Base-by-base conservation (phyloP, 2,113 vertebrate genomes). In the Empidonax alnorum region DNA sequence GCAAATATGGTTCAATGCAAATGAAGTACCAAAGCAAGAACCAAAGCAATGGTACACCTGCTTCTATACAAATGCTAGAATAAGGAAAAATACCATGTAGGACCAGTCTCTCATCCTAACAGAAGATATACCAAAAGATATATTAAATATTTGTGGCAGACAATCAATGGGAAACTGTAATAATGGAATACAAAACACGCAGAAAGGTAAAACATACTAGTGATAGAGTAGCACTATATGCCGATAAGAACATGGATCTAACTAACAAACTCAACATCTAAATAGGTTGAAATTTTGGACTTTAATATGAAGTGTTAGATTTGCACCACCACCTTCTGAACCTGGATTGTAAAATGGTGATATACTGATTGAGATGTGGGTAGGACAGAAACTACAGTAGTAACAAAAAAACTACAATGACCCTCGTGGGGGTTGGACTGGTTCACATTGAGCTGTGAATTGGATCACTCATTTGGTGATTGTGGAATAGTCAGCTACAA, bases 381-480 rank as follows among this genome's bases (percentile, higher is more conserved):
- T 52, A 65, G 28, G 3, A 7, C 44, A 65, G 44, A 62, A 69
- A n/a, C 33, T 23, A 50, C 19, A 50, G 18, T 6, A 69, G 49
- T 41, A 58, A 39, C 8, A 68, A 62, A 86, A 66, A 66, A 55
- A 10, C 19, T n/a, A 15, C 27, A 52, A 23, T 23, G 24, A 41
- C 24, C 17, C 8, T 33, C 20, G 14, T 35, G 23, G 28, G 58
- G 37, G 24, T 12, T 76, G 44, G 52, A 28, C 24, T 46, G 30
- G 59, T 44, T 65, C 72, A 72, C 39, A 28, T 7, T 41, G 44
- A 13, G 37, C n/a, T 63, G 42, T 50, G 37, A 63, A 74, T 31
- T 20, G 52, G 50, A 65, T 2, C 2, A 13, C 6, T 49, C 21
- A 37, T 17, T 5, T 4, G 0, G 18, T 21, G 10, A 42, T 10